Evolutionary conservation across 1,140 invertebrate genomes (phyloP), one percentile per base, ranked within the genome.

Genomic region (Lerema accius): DNA sequence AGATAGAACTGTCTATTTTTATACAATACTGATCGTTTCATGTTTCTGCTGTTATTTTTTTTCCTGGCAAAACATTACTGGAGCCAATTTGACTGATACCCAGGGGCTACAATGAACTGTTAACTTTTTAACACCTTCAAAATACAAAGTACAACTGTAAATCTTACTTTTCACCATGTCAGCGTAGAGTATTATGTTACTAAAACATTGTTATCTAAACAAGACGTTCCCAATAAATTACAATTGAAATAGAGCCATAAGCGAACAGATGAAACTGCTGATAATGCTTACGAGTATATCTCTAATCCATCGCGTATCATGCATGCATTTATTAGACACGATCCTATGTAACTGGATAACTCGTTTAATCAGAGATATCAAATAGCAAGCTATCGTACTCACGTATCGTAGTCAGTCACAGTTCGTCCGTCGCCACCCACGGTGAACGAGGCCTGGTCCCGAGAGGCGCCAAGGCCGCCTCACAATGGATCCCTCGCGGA

Each of bases 401-500:
- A 35, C 53, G 28, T 56, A 56, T 45, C 40, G 17, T 14, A 59
- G 56, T 60, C 45, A 32, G 45, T 46, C 56, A 60, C 45, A 60
- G 45, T 46, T 15, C 32, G 40, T n/a, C 58, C 50, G 68, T 73
- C 75, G 69, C 79, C 77, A 78, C 74, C 80, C 84, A 82, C 78
- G 69, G 70, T 67, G 74, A 55, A 55, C 60, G 64, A 46, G 65
- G n/a, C n/a, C 65, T 67, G 51, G 63, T 73, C 76, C 73, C 78
- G 61, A 67, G 39, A 77, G 78, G 74, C 72, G 51, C 73, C 79
- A 84, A 84, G 82, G 81, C 78, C 82, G 69, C 35, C 56, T 68
- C 71, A 85, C 82, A 87, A 85, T 84, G 73, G 75, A 46, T 60
- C 62, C 65, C 68, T 85, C 70, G 76, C 69, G 70, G 69, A 73